Evolutionary conservation across 2,888 invertebrate genomes (phyloP), one percentile per base, ranked within the genome.

Genomic region (Heliconius ismenius): DNA sequence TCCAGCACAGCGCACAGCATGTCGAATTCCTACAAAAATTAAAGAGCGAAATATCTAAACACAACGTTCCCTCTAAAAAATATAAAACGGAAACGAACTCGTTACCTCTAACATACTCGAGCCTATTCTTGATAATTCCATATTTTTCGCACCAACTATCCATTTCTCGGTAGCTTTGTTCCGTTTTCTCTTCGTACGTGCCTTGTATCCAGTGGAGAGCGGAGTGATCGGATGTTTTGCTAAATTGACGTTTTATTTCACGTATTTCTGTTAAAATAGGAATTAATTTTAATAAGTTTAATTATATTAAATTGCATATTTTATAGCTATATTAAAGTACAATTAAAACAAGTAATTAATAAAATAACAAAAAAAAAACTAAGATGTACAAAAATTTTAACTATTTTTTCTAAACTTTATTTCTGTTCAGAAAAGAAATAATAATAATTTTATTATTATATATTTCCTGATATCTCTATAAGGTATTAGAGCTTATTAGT

Each of bases 181-280:
- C 82, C 0, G 84, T 72, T 10, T 83, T 81, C 0, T 88, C 84
- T 32, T 95, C 89, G 90, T 95, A 96, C 75, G 95, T 91, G 15
- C 93, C 89, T 79, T 95, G 95, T 13, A 96, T 84, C 86, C 94
- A 88, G 82, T 95, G 93, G 21, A 96, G 70, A 0, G 96, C 95
- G 21, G 95, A 84, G 86, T 96, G 96, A 85, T 97, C 97, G 4
- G 96, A 96, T 0, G 89, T 91, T 0, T 89, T 78, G 76, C 93
- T 95, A 86, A 90, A 95, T 7, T 87, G 81, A 3, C 86, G 83
- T 85, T 96, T 96, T 0, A 93, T 87, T 58, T 87, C 84, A 75
- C 95, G 94, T 15, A 95, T 93, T 80, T 91, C 92, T 94, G 83
- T 15, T 73, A 63, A 32, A 74, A 74, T 73, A 39, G 39, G 68